These are phyloP conservation scores for Gopherus flavomarginatus DNA, from an alignment of 2,113 vertebrate species.

Conservation along the genomic window DNA sequence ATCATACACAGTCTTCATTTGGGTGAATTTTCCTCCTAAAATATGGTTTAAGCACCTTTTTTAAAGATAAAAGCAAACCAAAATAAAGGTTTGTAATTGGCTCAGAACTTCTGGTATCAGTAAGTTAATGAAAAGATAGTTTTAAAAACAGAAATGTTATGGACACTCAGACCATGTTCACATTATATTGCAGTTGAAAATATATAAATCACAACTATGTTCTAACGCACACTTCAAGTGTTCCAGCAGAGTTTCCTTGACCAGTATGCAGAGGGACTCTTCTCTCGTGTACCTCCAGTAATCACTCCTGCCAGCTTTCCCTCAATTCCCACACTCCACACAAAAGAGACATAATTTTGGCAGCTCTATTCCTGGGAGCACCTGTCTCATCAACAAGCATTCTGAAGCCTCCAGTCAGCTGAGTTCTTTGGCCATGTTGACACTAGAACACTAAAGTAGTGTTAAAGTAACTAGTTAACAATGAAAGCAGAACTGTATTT, in stretches of 20 bases:
- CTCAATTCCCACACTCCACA: not conserved
- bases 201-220: not conserved
- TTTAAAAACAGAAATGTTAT: not conserved
- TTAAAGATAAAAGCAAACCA: not conserved
- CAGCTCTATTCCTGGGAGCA: not conserved
- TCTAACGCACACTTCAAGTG: not conserved
- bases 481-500: not conserved
- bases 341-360: not conserved
- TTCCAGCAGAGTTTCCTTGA: not conserved
- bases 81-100: not conserved
- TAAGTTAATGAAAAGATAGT: not conserved
- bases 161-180: not conserved
- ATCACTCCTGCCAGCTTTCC: not conserved
- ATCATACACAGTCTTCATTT: not conserved
- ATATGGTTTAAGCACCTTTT: not conserved
- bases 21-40: not conserved
- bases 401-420: not conserved
- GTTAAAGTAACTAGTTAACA: fast-evolving
- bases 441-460: not conserved
- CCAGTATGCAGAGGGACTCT: not conserved
- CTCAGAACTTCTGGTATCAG: not conserved
- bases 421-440: fast-evolving
- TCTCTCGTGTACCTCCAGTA: not conserved
- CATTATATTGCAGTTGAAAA: not conserved
- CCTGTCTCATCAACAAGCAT: not conserved